Evolutionary conservation across 2,888 invertebrate species (phyloP).

Genomic region (Papilio elwesi): DNA sequence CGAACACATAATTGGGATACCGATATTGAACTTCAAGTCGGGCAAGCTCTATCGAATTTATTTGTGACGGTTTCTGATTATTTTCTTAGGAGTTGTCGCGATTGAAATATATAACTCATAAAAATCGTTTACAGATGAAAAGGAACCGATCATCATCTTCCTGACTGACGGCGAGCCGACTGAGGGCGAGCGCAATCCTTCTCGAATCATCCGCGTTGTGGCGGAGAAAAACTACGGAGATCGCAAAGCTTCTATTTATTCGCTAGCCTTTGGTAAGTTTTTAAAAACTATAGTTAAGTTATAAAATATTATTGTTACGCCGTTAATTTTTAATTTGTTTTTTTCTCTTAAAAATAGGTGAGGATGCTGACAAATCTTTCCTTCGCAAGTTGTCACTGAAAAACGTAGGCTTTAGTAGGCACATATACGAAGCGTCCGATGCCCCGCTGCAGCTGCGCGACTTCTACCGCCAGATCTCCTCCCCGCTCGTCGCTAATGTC

Average conservation of each 20-base stretch:
- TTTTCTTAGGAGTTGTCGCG: neutral
- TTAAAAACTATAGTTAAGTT: slow-evolving; percentile 8
- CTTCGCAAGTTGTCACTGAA: slow-evolving; percentile 86
- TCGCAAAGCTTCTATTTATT: slow-evolving; percentile 84
- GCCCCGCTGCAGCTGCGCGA: slow-evolving; percentile 86
- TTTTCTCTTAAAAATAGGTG: slow-evolving; percentile 62
- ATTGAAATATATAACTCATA: neutral
- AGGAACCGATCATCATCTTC: slow-evolving; percentile 87
- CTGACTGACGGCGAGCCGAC: slow-evolving; percentile 88
- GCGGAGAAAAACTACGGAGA: slow-evolving; percentile 78
- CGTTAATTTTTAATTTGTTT: neutral
- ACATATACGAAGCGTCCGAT: slow-evolving; percentile 89
- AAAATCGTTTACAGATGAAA: slow-evolving; percentile 32
- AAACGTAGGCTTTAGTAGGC: slow-evolving; percentile 87
- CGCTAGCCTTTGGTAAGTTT: slow-evolving; percentile 86
- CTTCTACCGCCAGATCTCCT: slow-evolving; percentile 88
- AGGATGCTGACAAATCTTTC: slow-evolving; percentile 87
- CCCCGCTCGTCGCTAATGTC: slow-evolving; percentile 87
- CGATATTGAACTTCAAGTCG: no score
- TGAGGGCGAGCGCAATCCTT: slow-evolving; percentile 81
- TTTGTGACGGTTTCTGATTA: no score
- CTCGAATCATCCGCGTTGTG: slow-evolving; percentile 79
- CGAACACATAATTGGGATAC: no score
- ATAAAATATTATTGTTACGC: neutral
- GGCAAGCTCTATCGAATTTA: no score